Evolutionary conservation across 2,888 invertebrate genomes (phyloP), one percentile per base, ranked within the genome.

Genomic region (Leucophenga montana): DNA sequence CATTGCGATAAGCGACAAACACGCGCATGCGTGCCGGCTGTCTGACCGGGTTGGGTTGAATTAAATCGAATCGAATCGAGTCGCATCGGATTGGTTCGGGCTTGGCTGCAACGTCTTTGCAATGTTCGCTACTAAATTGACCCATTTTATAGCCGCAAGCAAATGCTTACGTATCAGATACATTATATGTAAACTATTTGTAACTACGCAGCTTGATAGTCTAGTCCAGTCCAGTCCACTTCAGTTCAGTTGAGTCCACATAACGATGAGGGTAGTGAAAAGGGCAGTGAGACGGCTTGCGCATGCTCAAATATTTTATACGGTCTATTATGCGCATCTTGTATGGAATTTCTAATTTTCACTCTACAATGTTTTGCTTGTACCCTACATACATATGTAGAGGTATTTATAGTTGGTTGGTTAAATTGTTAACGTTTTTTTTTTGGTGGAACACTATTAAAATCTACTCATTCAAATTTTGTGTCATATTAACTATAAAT

Each of bases 101-200:
- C 27, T 27, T 27, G 27, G 27, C 27, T 4, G 4, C 27, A 27
- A 27, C 27, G 27, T 27, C n/a, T n/a, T n/a, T 27, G 27, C 27
- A 27, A 3, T 39, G 9, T 5, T 59, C 39, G 61, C 61, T 80
- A 81, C 84, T 77, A 81, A 83, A 81, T 80, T 83, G 84, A 83
- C 81, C 81, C 77, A 81, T 83, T 81, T 81, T 75, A 71, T 66
- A 72, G 82, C 82, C 75, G 75, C 71, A 78, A 77, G 80, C 80
- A 70, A 78, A 39, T 39, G 11, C 39, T 39, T 39, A 39, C 8
- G 11, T 80, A 75, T 61, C 54, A 20, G 54, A 20, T 18, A 13
- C n/a, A 18, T 54, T 54, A 13, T 54, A 54, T 54, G 20, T 18
- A 54, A 54, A 54, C 54, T 54, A 54, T 54, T 54, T 54, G 54